These are phyloP conservation scores for Gandaritis pyraliata DNA, from an alignment of 2,888 invertebrate species.

Conservation along the genomic window DNA sequence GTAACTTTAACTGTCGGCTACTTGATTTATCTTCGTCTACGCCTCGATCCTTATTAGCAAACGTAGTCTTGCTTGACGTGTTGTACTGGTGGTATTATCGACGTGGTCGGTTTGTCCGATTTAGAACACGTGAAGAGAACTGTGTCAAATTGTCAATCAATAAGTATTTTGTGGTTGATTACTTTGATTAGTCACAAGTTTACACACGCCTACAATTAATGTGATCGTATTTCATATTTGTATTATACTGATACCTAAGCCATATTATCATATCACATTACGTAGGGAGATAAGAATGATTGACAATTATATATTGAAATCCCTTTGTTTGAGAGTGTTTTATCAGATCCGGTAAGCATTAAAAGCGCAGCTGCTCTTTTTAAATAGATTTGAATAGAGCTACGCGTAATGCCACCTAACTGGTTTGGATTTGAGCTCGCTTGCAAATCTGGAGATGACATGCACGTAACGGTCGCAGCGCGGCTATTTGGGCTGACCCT, in stretches of 20 bases:
- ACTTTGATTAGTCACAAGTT: slow-evolving; percentile 8
- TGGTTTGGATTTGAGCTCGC: slow-evolving; percentile 36
- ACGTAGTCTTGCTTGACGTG: slow-evolving; percentile 11
- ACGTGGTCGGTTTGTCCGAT: neutral
- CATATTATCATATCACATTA: neutral
- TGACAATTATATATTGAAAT: neutral
- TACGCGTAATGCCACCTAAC: slow-evolving; percentile 24
- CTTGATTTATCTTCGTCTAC: slow-evolving; percentile 34
- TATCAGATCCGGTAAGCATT: neutral
- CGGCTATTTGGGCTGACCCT: slow-evolving; percentile 57
- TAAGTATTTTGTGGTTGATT: slow-evolving; percentile 2
- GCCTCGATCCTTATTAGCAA: slow-evolving; percentile 26
- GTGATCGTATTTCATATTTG: neutral
- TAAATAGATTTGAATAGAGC: slow-evolving; percentile 21
- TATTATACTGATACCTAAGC: neutral
- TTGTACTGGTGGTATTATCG: slow-evolving; percentile 12
- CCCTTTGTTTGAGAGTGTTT: neutral
- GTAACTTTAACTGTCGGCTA: slow-evolving; percentile 26
- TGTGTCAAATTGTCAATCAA: neutral
- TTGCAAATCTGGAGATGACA: slow-evolving; percentile 48
- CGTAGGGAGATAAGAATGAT: too few relatives aligned
- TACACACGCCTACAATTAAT: slow-evolving; percentile 1
- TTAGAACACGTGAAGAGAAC: neutral
- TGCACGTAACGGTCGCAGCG: slow-evolving; percentile 55
- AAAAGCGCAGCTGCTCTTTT: slow-evolving; percentile 19